Evolutionary conservation across 2,888 invertebrate genomes (phyloP), one percentile per base, ranked within the genome.

Genomic region (Papilio protenor): DNA sequence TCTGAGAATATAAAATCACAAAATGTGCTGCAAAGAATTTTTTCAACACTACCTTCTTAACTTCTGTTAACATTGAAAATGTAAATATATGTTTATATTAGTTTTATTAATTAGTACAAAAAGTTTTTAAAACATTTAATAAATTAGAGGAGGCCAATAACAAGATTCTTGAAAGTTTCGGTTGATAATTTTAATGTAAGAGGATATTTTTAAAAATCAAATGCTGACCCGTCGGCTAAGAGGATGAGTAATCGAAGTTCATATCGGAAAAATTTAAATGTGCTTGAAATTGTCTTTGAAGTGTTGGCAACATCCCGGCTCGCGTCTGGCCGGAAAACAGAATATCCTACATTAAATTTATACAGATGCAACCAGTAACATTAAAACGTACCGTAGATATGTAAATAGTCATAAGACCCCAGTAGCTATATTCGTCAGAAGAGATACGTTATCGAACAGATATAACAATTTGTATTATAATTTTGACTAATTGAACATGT

Each of bases 401-500:
- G 52, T 78, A 72, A 64, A 74, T 74, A 71, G 52, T n/a, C 61
- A 33, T n/a, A 73, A 21, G 66, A 55, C 52, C n/a, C 55, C 40
- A 64, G 61, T 55, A 73, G 33, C 21, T 40, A 75, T 77, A 55
- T 66, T 76, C 49, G 73, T 64, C 47, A 47, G 4, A 23, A 21
- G 47, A 72, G 78, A 78, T 73, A 78, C 21, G 73, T 78, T 78
- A 78, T 78, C 78, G 33, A 18, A 23, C 11, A 59, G 57, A 59
- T 64, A 72, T 45, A 64, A 74, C 40, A 73, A 61, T 72, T 55
- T 55, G 33, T 23, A 52, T 64, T 75, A 71, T 47, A 75, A 64
- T 78, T 80, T 78, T 79, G 61, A 78, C 78, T 74, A 76, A 79
- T 80, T 78, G 78, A 78, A 77, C 77, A 72, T 55, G 71, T 79